phyloP scores from a whole-genome alignment of 2,797 vertebrate species.

The Acanthurus tractus region DNA sequence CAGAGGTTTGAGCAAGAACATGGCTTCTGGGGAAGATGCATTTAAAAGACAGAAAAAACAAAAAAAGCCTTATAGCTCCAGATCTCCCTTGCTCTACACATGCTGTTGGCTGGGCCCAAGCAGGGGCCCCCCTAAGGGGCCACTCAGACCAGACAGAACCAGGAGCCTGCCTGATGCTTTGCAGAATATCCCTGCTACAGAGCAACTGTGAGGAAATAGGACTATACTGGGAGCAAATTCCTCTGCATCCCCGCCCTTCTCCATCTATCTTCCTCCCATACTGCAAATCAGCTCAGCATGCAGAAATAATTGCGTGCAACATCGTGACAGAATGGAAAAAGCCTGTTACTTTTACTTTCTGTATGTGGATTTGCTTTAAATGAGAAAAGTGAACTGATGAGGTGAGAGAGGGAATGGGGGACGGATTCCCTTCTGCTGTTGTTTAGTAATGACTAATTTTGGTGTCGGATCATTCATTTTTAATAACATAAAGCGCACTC shows the following conservation, averaged over 20 bases:
- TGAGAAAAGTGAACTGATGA: constrained; percentile 27
- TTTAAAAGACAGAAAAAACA: constrained; percentile 72
- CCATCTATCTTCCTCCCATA: constrained; percentile 56
- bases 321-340: constrained; percentile 59
- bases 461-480: constrained; percentile 66
- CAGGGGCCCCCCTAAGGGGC: constrained; percentile 31
- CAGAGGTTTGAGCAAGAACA: constrained; percentile 85
- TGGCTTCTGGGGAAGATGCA: constrained; percentile 82
- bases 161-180: constrained; percentile 37
- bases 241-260: constrained; percentile 41
- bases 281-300: constrained; percentile 71
- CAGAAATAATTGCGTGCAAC: constrained; percentile 73
- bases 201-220: constrained; percentile 32
- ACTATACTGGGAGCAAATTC: constrained; percentile 34
- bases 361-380: constrained; percentile 32
- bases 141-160: constrained; percentile 39
- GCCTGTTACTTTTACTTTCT: constrained; percentile 58
- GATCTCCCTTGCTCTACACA: constrained; percentile 51
- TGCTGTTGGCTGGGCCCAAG: constrained; percentile 35
- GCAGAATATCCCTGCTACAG: constrained; percentile 28
- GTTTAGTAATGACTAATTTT: constrained; percentile 50
- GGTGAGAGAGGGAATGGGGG: neutral
- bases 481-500: constrained; percentile 49
- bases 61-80: constrained; percentile 62
- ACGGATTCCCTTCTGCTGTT: constrained; percentile 28